Base-by-base conservation (phyloP, 2,797 vertebrate species). In the Enteromius paludinosus region DNA sequence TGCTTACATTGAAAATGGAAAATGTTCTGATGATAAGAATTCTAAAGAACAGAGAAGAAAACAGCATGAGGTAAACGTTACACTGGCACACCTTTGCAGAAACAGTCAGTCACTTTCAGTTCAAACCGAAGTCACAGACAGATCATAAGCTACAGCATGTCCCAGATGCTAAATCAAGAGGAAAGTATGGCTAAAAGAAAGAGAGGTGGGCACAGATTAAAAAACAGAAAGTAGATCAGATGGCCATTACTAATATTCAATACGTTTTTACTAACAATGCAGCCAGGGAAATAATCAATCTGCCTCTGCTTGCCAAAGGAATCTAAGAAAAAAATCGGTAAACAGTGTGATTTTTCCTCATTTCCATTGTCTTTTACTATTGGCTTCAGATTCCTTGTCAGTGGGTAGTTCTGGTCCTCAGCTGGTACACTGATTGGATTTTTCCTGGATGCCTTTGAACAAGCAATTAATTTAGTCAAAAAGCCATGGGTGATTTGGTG, bases 131-230 rank as follows among this genome's bases (percentile, higher is more conserved):
- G 61, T 33, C 74, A 45, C 5, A 45, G 54, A 78, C 77, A 12
- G 65, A 64, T 70, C 74, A 45, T 15, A 25, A n/a, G n/a, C 54
- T 59, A 68, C 15, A 86, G 25, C 28, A 79, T 92, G 87, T 85
- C 83, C 87, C 86, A 89, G 88, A 89, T 92, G 89, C 88, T 89
- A 91, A 91, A 75, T 91, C 83, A 90, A 89, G 89, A 90, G 87
- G 88, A 82, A 91, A 90, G 89, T 72, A 91, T 90, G 11, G 30
- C 12, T 52, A 82, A 18, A 38, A 74, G 54, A 41, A 38, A 43
- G 35, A 38, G 54, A 61, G 33, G 49, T n/a, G 71, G 28, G 77
- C 11, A 82, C 28, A 71, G 47, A 71, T 33, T 35, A 72, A 83
- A 45, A 72, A 54, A 79, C 0, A 68, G 43, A 45, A 41, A 28